A percentile compares a stretch with the other conserved stretches of the same genome.
phyloP scores from a whole-genome alignment of 2,888 invertebrate genomes.

The Auanema freiburgensis region DNA sequence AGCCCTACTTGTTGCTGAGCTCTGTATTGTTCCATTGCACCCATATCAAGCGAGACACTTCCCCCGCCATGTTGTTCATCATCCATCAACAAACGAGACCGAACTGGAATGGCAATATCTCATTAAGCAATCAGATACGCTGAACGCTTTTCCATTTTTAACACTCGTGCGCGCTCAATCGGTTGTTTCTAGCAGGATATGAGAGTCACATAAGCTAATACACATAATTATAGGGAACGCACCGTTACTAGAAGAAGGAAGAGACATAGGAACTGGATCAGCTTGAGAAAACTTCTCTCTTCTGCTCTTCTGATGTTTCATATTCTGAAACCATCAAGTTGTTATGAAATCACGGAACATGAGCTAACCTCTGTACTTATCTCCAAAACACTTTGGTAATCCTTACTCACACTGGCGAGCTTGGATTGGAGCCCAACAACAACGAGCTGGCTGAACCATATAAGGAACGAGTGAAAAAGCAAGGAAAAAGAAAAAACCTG shows the following conservation, averaged over 20 bases:
- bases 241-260: constrained; percentile 65
- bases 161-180: constrained; percentile 4
- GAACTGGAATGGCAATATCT: constrained; percentile 65
- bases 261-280: constrained; percentile 54
- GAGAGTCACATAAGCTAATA: too few relatives aligned
- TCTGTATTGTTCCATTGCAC: constrained; percentile 67
- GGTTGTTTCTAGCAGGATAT: not conserved
- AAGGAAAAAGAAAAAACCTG: constrained; percentile 17
- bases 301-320: constrained; percentile 89
- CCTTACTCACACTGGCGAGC: constrained; percentile 92
- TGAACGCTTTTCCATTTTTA: not conserved
- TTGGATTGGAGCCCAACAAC: constrained; percentile 83
- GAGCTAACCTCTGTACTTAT: constrained; percentile 82
- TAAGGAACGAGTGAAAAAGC: not conserved
- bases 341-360: not conserved
- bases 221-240: too few relatives aligned
- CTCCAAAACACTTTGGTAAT: constrained; percentile 95
- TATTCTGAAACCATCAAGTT: constrained; percentile 72
- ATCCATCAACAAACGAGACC: constrained; percentile 69
- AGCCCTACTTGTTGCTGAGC: constrained; percentile 39
- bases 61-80: constrained; percentile 62
- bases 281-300: constrained; percentile 79
- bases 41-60: constrained; percentile 84
- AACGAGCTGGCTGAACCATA: constrained; percentile 76
- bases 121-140: too few relatives aligned